These are phyloP conservation scores for Dromococcyx pavoninus DNA, from an alignment of 2,797 vertebrate genomes.

Conservation along the genomic window DNA sequence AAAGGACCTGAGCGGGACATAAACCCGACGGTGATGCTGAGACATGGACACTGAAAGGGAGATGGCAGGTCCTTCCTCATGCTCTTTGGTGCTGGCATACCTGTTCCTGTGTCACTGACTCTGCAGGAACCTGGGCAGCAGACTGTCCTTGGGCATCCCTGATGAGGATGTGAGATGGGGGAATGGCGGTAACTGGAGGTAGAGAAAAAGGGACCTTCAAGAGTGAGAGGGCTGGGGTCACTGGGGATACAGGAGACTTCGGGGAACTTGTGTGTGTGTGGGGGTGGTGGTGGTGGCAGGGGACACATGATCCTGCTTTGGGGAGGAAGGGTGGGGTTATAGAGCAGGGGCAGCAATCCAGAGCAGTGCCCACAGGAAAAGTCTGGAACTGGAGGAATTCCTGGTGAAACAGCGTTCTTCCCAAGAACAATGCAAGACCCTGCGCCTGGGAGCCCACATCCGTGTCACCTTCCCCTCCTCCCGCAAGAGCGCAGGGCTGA, in stretches of 20 bases:
- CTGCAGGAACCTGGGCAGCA: neutral
- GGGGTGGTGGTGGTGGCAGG: neutral
- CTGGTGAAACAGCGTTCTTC: neutral
- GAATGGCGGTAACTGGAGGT: neutral
- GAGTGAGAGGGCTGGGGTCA: neutral
- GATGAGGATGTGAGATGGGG: neutral
- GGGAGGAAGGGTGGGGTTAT: neutral
- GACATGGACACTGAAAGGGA: neutral
- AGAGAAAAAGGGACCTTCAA: neutral
- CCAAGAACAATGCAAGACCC: neutral
- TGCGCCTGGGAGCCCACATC: accelerated
- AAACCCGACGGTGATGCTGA: neutral
- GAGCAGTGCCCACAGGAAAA: neutral
- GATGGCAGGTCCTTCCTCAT: neutral
- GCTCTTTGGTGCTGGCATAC: neutral
- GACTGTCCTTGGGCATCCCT: neutral
- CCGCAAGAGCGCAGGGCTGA: neutral
- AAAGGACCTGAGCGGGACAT: neutral
- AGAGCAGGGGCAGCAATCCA: neutral
- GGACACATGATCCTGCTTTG: neutral
- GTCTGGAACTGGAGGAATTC: neutral
- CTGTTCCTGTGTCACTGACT: neutral
- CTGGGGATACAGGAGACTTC: neutral
- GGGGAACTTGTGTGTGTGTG: accelerated
- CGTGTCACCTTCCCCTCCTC: neutral